Conservation (phyloP, 2,888 invertebrate genomes). For the Thymelicus acteon region DNA sequence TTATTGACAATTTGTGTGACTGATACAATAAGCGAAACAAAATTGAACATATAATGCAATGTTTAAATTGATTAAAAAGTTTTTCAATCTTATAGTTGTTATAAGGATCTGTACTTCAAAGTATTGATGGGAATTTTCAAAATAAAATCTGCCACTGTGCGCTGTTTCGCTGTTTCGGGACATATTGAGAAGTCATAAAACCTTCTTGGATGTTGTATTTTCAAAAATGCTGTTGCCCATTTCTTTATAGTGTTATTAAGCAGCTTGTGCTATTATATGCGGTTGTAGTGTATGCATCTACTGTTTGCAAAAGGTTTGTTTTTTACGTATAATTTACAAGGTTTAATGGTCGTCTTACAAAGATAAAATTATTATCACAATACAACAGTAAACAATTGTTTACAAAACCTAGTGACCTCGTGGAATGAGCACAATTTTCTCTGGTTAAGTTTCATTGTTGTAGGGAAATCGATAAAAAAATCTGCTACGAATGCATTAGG, state of each 20-base stretch:
- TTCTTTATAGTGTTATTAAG: too few relatives aligned
- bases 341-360: background rate
- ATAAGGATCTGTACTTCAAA: too few relatives aligned
- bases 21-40: background rate
- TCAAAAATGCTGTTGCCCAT: too few relatives aligned
- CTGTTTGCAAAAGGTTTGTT: too few relatives aligned
- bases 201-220: too few relatives aligned
- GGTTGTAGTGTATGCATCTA: too few relatives aligned
- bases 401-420: background rate
- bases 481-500: background rate
- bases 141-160: too few relatives aligned
- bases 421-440: slow-evolving; percentile 2
- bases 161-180: too few relatives aligned
- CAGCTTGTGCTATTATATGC: too few relatives aligned
- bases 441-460: slow-evolving; percentile 5
- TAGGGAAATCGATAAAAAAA: slow-evolving; percentile 6
- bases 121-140: too few relatives aligned
- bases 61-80: background rate
- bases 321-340: background rate
- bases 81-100: too few relatives aligned
- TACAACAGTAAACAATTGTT: background rate
- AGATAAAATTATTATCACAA: background rate
- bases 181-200: too few relatives aligned
- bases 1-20: background rate
- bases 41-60: background rate